Base-by-base conservation (phyloP, 2,797 vertebrate species). In the Gephyroberyx darwinii region DNA sequence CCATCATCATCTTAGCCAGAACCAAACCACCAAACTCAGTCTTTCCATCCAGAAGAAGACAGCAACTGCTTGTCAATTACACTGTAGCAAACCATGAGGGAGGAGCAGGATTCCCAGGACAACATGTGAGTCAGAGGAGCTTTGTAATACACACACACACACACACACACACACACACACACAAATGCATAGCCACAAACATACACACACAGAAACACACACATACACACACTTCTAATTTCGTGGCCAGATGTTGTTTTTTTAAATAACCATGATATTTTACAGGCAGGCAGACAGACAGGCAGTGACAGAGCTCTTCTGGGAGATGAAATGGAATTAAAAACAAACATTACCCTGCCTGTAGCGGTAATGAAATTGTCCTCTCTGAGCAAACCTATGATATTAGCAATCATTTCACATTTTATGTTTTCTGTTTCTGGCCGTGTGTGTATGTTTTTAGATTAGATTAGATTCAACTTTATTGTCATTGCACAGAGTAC, bases 21-120 rank as follows among this genome's bases (percentile, higher is more conserved):
- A 81, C 67, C 75, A 88, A 89, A 90, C 86, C 87, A 81, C 84
- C 71, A 41, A 73, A 67, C 77, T 84, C 75, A 69, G 68, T 76
- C 72, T 91, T 86, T 86, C 86, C 88, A 79, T 80, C 71, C 76
- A 48, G 78, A 83, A 81, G 65, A n/a, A 47, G 77, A 86, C 77
- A 74, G 80, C 57, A 39, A 47, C 76, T 85, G 82, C 80, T 83
- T 79, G 51, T 88, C 85, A 92, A 91, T 91, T 92, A 91, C 61
- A 81, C 66, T 71, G 76, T 19, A 82, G 84, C 72, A 80, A 87
- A 88, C 88, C 83, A 74, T 71, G 72, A 26, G 63, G 65, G 67
- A 82, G 76, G 71, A 79, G 82, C 71, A 65, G 68, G 41, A 63
- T 52, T 79, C 26, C 19, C 39, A 64, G 71, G 65, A 74, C 61